Base-by-base conservation (phyloP, 2,797 vertebrate species). In the Tenualosa thibaudeaui region DNA sequence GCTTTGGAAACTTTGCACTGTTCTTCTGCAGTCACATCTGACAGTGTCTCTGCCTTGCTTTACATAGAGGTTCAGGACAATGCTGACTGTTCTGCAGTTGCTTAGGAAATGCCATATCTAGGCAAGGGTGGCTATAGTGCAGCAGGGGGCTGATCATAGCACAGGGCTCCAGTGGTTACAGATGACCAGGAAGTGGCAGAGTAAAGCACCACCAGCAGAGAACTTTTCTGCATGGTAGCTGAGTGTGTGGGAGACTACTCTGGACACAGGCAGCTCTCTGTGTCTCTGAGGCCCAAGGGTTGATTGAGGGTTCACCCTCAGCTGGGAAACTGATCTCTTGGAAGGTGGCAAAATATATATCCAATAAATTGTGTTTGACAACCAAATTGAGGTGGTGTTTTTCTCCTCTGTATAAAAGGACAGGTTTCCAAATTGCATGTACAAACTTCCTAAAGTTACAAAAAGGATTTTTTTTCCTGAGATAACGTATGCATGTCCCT, bases 391-490 rank as follows among this genome's bases (percentile, higher is more conserved):
- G n/a, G 58, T 24, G 22, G 8, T 62, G n/a, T n/a, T 62, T 24
- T 62, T 9, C 53, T 62, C 58, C 58, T 62, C 58, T 62, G 58
- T 62, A 62, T 24, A 62, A 62, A 62, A 62, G 58, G 58, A n/a
- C 58, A 24, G 58, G n/a, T 62, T 62, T 62, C 58, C 58, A 62
- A 62, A 24, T 60, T 60, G 6, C 15, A 56, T 60, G 56, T 62
- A 62, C 58, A 62, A 62, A 62, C n/a, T 8, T n/a, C n/a, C n/a
- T 9, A 62, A 62, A 62, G n/a, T n/a, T 62, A 62, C 22, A 62
- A 62, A 24, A 62, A 62, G n/a, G 58, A 62, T 24, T 62, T 62
- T 62, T 24, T 62, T 62, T 24, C 58, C 58, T 62, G 58, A 62
- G 58, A 62, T 62, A 62, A 62, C 22, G 7, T 58, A 58, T n/a